A percentile compares a stretch with the other conserved stretches of the same genome.
Evolutionary conservation across 2,113 vertebrate species (phyloP).

Genomic region (Machaerirhynchus nigripectus): DNA sequence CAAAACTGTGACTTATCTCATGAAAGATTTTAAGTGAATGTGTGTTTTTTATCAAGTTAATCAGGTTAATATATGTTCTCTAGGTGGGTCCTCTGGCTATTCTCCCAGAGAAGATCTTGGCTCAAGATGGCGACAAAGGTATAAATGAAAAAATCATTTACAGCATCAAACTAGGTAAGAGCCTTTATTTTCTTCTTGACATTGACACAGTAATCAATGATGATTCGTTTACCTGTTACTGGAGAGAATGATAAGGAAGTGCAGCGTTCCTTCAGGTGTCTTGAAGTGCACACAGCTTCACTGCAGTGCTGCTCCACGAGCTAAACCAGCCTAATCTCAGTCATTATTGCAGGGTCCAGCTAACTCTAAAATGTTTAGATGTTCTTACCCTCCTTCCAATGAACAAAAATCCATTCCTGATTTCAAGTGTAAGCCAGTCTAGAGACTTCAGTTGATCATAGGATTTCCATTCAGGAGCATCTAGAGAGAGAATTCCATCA

Average conservation of each 20-base stretch:
- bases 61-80: neutral
- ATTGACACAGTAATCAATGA: neutral
- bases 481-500: neutral
- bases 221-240: neutral
- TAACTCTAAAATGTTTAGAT: neutral
- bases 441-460: neutral
- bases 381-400: neutral
- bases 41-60: neutral
- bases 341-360: neutral
- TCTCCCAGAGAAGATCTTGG: conserved; percentile 70
- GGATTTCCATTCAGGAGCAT: neutral
- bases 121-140: conserved; percentile 79
- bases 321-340: neutral
- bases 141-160: conserved; percentile 74
- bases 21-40: neutral
- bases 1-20: neutral
- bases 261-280: neutral
- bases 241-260: neutral
- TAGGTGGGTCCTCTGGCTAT: conserved; percentile 60
- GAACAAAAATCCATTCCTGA: neutral
- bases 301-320: neutral
- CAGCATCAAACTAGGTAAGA: conserved; percentile 69
- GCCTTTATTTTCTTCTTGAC: neutral
- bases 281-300: neutral
- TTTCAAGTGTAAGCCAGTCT: neutral